Evolutionary conservation across 37 sponge, comb jelly and placozoan species (phyloP).

Genomic region (Halisarca cf. caerulea): DNA sequence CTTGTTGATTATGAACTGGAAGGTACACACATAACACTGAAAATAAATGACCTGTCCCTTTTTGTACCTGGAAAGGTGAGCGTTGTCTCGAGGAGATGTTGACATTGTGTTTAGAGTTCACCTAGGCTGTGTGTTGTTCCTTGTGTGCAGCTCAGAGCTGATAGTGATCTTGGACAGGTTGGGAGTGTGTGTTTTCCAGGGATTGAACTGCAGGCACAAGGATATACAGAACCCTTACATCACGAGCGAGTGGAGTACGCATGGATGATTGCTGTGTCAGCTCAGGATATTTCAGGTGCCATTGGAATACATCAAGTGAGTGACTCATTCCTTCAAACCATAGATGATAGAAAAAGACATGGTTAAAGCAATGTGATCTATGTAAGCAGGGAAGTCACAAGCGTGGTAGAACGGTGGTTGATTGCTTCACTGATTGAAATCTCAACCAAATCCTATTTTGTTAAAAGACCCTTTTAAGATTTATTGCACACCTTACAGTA

Average conservation of each 20-base stretch:
- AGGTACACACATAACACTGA: not conserved
- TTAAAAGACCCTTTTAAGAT: too few relatives aligned
- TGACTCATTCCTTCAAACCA: too few relatives aligned
- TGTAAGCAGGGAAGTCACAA: too few relatives aligned
- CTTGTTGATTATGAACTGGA: slow-evolving; percentile 6
- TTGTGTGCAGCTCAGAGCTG: not conserved
- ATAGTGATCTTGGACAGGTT: not conserved
- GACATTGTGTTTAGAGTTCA: too few relatives aligned
- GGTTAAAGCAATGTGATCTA: too few relatives aligned
- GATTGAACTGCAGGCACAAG: slow-evolving; percentile 55
- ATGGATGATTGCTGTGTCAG: slow-evolving; percentile 65
- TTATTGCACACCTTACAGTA: too few relatives aligned
- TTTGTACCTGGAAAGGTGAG: slow-evolving; percentile 27
- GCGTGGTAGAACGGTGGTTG: too few relatives aligned
- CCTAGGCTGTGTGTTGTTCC: too few relatives aligned
- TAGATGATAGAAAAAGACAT: too few relatives aligned
- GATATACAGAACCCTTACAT: slow-evolving; percentile 62
- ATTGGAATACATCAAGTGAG: slow-evolving; percentile 51
- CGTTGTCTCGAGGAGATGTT: not conserved
- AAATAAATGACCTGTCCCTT: not conserved
- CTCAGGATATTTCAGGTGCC: slow-evolving; percentile 41
- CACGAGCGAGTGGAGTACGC: slow-evolving; percentile 81
- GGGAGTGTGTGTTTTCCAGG: slow-evolving; percentile 15
- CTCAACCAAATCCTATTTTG: too few relatives aligned
- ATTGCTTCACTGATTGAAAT: too few relatives aligned